These are phyloP conservation scores for Corvus hawaiiensis DNA, from an alignment of 2,113 vertebrate species.

Conservation along the genomic window DNA sequence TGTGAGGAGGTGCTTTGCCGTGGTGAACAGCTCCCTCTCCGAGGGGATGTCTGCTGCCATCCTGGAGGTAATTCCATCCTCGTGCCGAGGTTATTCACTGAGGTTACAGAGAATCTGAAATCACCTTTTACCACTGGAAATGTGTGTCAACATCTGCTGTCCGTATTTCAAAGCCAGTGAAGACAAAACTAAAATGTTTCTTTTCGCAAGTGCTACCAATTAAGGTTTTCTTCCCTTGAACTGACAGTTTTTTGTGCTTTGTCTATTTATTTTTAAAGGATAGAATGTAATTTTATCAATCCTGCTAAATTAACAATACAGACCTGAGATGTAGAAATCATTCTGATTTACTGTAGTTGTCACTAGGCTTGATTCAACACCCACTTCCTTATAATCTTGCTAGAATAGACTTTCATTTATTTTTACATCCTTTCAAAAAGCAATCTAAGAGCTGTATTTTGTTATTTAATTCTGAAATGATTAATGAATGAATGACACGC, in stretches of 20 bases:
- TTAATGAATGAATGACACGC: neutral
- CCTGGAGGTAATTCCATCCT: constrained; percentile 85
- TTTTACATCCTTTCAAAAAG: constrained; percentile 26
- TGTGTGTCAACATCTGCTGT: neutral
- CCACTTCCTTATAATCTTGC: neutral
- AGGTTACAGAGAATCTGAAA: neutral
- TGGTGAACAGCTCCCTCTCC: constrained; percentile 91
- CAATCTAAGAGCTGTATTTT: neutral
- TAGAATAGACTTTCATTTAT: constrained; percentile 17
- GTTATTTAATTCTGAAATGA: constrained; percentile 24
- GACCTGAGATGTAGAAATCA: neutral
- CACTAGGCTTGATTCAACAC: neutral
- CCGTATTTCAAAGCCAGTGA: neutral
- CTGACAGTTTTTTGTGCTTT: neutral
- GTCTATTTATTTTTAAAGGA: neutral
- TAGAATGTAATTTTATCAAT: neutral
- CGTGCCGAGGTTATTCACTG: neutral
- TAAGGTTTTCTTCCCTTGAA: neutral
- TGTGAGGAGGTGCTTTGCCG: constrained; percentile 76
- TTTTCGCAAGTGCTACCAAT: neutral
- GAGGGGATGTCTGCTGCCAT: constrained; percentile 96
- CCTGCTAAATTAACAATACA: neutral
- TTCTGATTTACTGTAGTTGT: constrained; percentile 16
- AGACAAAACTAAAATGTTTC: neutral
- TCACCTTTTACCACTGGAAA: neutral